Percentiles rank a stretch among this genome's conserved stretches.
phyloP scores from a whole-genome alignment of 2,797 vertebrate species.

The Nyctibius grandis region DNA sequence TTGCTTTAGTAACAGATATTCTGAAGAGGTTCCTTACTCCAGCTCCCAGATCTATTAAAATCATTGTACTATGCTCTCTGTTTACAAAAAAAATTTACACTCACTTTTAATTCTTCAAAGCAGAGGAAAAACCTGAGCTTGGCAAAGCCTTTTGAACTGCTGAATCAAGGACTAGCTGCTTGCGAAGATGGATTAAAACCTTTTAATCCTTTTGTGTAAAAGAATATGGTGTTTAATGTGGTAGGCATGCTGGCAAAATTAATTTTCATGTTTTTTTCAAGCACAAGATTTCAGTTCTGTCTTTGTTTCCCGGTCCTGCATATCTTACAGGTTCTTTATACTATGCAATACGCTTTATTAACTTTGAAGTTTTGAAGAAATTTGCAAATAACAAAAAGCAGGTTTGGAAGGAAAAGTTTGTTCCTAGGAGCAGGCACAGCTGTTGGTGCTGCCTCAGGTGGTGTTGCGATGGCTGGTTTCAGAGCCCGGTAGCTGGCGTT shows the following conservation, averaged over 20 bases:
- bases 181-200: conserved; percentile 60
- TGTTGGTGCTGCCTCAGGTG: not conserved
- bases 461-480: not conserved
- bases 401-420: not conserved
- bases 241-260: conserved; percentile 61
- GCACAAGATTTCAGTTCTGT: conserved; percentile 38
- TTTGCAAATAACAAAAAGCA: conserved; percentile 25
- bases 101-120: conserved; percentile 46
- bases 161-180: conserved; percentile 54
- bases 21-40: conserved; percentile 7
- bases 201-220: conserved; percentile 63
- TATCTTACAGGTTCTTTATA: not conserved
- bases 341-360: not conserved
- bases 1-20: not conserved
- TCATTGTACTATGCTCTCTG: not conserved
- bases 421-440: not conserved
- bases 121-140: conserved; percentile 26
- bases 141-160: conserved; percentile 51
- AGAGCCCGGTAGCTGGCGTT: not conserved
- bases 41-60: conserved; percentile 17
- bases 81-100: conserved; percentile 50
- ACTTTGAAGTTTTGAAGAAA: conserved; percentile 40
- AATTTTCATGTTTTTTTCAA: conserved; percentile 68
- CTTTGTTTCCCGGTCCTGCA: conserved; percentile 24
- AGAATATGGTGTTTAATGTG: conserved; percentile 61